These are phyloP conservation scores for Drosophila leonis DNA, from an alignment of 2,888 invertebrate genomes.

Conservation along the genomic window DNA sequence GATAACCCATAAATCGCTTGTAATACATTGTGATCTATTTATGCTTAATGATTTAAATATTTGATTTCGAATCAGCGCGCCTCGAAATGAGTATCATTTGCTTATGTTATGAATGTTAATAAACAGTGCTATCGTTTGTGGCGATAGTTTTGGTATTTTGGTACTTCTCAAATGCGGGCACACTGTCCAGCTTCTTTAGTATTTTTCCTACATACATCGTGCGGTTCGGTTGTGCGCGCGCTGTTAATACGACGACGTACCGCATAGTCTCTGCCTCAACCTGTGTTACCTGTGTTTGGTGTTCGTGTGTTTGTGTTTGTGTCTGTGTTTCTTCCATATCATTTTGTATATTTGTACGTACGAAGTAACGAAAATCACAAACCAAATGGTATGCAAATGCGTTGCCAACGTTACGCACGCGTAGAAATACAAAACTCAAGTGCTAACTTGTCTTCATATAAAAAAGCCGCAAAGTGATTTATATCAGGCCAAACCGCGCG, in stretches of 20 bases:
- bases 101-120: neutral
- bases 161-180: slow-evolving; percentile 6
- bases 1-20: slow-evolving; percentile 23
- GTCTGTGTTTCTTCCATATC: too few relatives aligned
- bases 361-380: slow-evolving; percentile 49
- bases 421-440: slow-evolving; percentile 48
- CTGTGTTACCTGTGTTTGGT: slow-evolving; percentile 13
- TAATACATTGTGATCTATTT: slow-evolving; percentile 7
- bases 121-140: neutral
- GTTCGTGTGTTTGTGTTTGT: slow-evolving; percentile 5
- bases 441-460: slow-evolving; percentile 12
- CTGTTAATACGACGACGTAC: slow-evolving; percentile 18
- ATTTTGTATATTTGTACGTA: slow-evolving; percentile 12
- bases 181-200: neutral
- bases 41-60: neutral
- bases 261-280: slow-evolving; percentile 25
- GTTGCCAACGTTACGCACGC: slow-evolving; percentile 69
- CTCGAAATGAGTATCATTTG: neutral
- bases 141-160: slow-evolving; percentile 1
- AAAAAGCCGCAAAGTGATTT: slow-evolving; percentile 47
- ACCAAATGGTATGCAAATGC: slow-evolving; percentile 50
- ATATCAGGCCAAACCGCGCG: slow-evolving; percentile 21
- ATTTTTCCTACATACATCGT: slow-evolving; percentile 28
- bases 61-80: slow-evolving; percentile 8
- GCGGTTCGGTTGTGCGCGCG: slow-evolving; percentile 44